Evolutionary conservation across 2,888 invertebrate genomes (phyloP).

Genomic region (Brachyopa scutellaris): DNA sequence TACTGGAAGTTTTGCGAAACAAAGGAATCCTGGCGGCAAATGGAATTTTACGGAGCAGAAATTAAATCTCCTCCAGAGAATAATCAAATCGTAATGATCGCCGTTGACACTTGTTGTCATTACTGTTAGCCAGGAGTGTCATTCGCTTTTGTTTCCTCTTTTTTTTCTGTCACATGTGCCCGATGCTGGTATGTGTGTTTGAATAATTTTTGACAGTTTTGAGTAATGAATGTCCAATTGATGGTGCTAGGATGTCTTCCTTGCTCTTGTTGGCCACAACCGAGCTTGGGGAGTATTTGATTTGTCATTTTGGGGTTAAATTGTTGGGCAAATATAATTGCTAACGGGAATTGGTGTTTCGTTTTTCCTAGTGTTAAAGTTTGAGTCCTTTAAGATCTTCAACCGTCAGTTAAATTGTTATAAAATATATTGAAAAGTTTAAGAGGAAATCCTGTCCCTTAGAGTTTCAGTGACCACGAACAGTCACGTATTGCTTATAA

Average conservation of each 20-base stretch:
- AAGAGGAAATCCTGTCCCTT: too few species aligned
- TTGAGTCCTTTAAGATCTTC: too few species aligned
- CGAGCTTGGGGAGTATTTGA: constrained; percentile 1
- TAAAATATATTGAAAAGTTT: too few species aligned
- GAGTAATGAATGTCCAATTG: constrained; percentile 60
- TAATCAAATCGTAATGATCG: constrained; percentile 62
- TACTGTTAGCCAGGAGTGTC: constrained; percentile 1
- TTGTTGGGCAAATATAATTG: constrained; percentile 25
- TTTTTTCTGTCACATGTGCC: constrained; percentile 18
- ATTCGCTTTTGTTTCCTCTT: not conserved
- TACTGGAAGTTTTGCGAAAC: constrained; percentile 40
- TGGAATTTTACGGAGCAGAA: constrained; percentile 34
- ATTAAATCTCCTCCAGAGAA: constrained; percentile 53
- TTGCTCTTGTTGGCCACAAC: constrained; percentile 11
- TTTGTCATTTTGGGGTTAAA: constrained; percentile 36
- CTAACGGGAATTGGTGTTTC: constrained; percentile 21
- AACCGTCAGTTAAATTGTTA: too few species aligned
- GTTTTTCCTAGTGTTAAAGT: too few species aligned
- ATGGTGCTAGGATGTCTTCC: constrained; percentile 44
- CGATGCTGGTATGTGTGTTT: not conserved
- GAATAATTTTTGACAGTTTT: constrained; percentile 59
- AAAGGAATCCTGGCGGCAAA: constrained; percentile 11
- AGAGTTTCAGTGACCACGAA: too few species aligned
- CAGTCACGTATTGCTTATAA: too few species aligned
- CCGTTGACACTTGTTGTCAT: constrained; percentile 67